Conservation (phyloP, 2,797 vertebrate genomes). For the Valencia hispanica region DNA sequence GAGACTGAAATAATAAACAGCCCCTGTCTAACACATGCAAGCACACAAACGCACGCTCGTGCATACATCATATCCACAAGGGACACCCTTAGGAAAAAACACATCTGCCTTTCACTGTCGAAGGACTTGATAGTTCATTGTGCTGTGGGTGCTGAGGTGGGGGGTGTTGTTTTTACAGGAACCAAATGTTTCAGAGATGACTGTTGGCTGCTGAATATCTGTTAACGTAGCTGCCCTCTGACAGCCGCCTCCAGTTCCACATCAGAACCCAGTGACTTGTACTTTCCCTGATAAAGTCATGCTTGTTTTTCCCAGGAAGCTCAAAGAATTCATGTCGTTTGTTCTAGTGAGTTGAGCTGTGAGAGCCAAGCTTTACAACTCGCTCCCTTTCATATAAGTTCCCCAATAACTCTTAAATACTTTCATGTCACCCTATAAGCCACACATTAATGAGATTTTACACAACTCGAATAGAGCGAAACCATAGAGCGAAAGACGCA, state of each 20-base stretch:
- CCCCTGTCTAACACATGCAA: conserved; percentile 48
- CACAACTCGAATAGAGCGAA: conserved; percentile 7
- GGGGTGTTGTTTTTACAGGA: conserved; percentile 73
- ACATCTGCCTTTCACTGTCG: conserved; percentile 60
- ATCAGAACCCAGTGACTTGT: conserved; percentile 69
- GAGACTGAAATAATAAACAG: conserved; percentile 58
- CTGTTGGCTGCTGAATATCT: conserved; percentile 74
- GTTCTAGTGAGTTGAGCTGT: conserved; percentile 49
- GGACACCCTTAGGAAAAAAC: conserved; percentile 77
- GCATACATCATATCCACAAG: conserved; percentile 68
- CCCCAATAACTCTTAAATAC: conserved; percentile 72
- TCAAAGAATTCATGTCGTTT: conserved; percentile 53
- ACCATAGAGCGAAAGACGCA: neutral
- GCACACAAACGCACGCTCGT: conserved; percentile 40
- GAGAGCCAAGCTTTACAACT: conserved; percentile 62
- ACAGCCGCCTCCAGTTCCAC: conserved; percentile 68
- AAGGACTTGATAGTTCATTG: conserved; percentile 58
- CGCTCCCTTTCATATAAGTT: conserved; percentile 57
- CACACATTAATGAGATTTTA: conserved; percentile 54
- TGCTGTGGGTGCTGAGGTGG: neutral
- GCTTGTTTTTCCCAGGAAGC: conserved; percentile 72
- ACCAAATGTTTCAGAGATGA: conserved; percentile 76
- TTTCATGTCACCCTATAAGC: conserved; percentile 70
- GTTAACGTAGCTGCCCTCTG: conserved; percentile 63
- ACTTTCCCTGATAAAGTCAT: conserved; percentile 72